phyloP scores from a whole-genome alignment of 2,797 vertebrate genomes.

The Enteromius mattozi region DNA sequence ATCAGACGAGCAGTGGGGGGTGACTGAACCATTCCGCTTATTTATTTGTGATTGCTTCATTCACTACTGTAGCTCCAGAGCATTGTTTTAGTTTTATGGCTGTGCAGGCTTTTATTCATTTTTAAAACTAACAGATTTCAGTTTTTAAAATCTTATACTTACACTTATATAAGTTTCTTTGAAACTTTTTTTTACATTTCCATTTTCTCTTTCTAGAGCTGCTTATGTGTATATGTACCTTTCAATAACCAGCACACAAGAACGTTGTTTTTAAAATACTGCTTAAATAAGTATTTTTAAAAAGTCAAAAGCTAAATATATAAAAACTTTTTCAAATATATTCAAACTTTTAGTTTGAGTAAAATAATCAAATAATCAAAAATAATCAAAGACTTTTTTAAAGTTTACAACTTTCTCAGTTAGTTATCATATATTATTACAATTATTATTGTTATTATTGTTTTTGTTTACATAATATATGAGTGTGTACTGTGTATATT shows the following conservation, averaged over 20 bases:
- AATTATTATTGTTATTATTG: too few species aligned
- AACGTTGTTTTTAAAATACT: neutral
- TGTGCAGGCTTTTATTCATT: neutral
- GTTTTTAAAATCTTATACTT: neutral
- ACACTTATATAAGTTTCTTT: neutral
- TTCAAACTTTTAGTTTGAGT: too few species aligned
- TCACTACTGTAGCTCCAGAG: neutral
- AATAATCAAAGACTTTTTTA: too few species aligned
- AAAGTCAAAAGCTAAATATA: too few species aligned
- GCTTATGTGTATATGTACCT: neutral
- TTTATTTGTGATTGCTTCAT: neutral
- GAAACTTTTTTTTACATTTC: neutral
- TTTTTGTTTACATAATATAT: too few species aligned
- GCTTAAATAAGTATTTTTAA: neutral
- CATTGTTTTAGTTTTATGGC: neutral
- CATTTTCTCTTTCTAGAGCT: neutral
- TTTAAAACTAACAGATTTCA: neutral
- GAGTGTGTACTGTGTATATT: too few species aligned
- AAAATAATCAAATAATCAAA: too few species aligned
- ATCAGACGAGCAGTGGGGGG: conserved; percentile 1
- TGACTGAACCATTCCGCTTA: neutral
- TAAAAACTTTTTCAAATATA: too few species aligned
- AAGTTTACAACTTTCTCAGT: too few species aligned
- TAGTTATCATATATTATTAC: too few species aligned
- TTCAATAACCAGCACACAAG: neutral